phyloP scores from a whole-genome alignment of 1,140 invertebrate species.

The Drosophila sp. region DNA sequence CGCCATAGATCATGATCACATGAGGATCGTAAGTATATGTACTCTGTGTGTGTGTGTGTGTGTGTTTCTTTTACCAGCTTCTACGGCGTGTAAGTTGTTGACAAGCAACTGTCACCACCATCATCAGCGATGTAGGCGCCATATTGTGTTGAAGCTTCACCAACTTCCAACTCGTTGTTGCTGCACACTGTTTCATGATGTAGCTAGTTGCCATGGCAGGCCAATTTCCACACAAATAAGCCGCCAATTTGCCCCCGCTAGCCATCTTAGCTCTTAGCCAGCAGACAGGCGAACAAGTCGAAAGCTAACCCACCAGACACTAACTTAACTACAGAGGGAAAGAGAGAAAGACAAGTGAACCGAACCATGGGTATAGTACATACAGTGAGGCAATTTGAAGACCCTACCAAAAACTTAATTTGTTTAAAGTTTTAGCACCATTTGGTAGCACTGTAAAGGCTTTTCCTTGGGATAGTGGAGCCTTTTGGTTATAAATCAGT shows the following conservation, averaged over 20 bases:
- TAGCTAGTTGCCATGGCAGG: conserved; percentile 45
- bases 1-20: conserved; percentile 48
- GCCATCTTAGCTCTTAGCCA: conserved; percentile 32
- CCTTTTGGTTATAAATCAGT: conserved; percentile 74
- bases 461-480: conserved; percentile 36
- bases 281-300: conserved; percentile 49
- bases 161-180: conserved; percentile 28
- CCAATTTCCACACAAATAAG: conserved; percentile 76
- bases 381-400: background rate
- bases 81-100: conserved; percentile 59
- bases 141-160: conserved; percentile 56
- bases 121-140: conserved; percentile 66
- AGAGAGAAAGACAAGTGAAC: background rate
- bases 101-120: conserved; percentile 77
- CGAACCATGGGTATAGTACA: background rate
- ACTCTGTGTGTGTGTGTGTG: background rate
- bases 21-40: background rate
- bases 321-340: conserved; percentile 61
- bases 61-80: conserved; percentile 17
- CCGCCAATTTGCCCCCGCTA: conserved; percentile 68
- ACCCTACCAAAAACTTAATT: background rate
- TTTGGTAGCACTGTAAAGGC: conserved; percentile 31
- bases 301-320: conserved; percentile 53
- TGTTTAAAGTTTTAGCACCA: background rate
- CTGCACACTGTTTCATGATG: conserved; percentile 26